Base-by-base conservation (phyloP, 2,888 invertebrate species). In the Amphipyra berbera region DNA sequence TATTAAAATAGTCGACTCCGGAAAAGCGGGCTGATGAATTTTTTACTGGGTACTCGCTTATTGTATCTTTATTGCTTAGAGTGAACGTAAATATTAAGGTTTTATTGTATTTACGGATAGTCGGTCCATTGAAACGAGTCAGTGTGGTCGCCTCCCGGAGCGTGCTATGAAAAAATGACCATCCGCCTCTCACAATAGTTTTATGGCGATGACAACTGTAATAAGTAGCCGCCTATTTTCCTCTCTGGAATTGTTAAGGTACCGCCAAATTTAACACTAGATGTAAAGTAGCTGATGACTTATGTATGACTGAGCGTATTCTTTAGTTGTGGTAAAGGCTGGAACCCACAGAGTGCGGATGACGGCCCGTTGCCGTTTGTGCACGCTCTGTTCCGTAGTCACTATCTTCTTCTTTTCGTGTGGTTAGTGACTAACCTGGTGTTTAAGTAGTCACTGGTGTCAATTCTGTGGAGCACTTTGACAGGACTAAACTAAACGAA, bases 71-170 rank as follows among this genome's bases (percentile, higher is more conserved):
- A 93, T 92, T 90, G 89, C 88, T 88, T 77, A 82, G 83, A 90
- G 90, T 86, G 84, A 91, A 86, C 90, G 90, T 94, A 92, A 94
- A 94, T 94, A 94, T 90, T 86, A 89, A 87, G 65, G 86, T 91
- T 94, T 94, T 93, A 94, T 94, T 93, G 88, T 94, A 89, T 94
- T 94, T 93, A 91, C 90, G 86, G 86, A 91, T 90, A 89, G 91
- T 42, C 61, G 88, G 88, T 84, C 81, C 84, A 86, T 87, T 86
- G 86, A 87, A 76, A 76, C 75, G 83, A 82, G 84, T 81, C 85
- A 83, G 92, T 93, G 93, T 93, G 94, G 93, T 93, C 93, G 90
- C 93, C 93, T 89, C 91, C 92, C 92, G 89, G 82, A 83, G 89
- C 79, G 92, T 76, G 84, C 82, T 83, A 76, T 76, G 63, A 87